These are phyloP conservation scores for Temnothorax unifasciatus DNA, from an alignment of 2,888 invertebrate genomes.

Conservation along the genomic window DNA sequence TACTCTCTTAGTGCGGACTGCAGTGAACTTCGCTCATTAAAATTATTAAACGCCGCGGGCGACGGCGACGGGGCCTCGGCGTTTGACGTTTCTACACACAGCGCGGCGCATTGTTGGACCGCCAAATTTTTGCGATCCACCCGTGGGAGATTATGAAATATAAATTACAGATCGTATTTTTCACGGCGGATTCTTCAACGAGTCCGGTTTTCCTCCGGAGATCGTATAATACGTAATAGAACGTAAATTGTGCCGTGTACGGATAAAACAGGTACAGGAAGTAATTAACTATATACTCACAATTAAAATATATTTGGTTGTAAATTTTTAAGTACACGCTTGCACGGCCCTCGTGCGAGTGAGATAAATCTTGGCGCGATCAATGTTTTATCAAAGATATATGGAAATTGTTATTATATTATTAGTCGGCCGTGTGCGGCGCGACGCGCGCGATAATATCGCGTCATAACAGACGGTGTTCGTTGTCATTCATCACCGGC, in stretches of 20 bases:
- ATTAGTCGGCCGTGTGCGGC: neutral
- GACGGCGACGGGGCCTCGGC: neutral
- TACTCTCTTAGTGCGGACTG: conserved; percentile 75
- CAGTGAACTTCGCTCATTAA: conserved; percentile 76
- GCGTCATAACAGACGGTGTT: conserved; percentile 28
- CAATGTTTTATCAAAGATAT: conserved; percentile 39
- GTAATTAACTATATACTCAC: conserved; percentile 10
- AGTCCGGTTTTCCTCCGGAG: neutral
- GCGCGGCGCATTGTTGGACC: neutral
- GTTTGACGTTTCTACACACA: conserved; percentile 36
- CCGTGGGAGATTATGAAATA: conserved; percentile 4
- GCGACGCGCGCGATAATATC: conserved; percentile 21
- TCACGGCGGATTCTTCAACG: neutral
- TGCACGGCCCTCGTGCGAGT: neutral
- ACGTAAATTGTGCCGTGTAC: conserved; percentile 4
- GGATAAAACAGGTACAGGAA: neutral
- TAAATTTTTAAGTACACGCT: neutral
- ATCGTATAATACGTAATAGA: conserved; percentile 8
- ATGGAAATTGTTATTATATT: conserved; percentile 39
- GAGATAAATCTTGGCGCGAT: conserved; percentile 29
- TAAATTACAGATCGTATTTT: conserved; percentile 7
- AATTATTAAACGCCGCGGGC: conserved; percentile 73
- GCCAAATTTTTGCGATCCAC: conserved; percentile 41
- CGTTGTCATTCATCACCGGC: conserved; percentile 48
- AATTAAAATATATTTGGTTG: conserved; percentile 29